Base-by-base conservation (phyloP, 1,140 invertebrate genomes). In the Megalopta genalis region DNA sequence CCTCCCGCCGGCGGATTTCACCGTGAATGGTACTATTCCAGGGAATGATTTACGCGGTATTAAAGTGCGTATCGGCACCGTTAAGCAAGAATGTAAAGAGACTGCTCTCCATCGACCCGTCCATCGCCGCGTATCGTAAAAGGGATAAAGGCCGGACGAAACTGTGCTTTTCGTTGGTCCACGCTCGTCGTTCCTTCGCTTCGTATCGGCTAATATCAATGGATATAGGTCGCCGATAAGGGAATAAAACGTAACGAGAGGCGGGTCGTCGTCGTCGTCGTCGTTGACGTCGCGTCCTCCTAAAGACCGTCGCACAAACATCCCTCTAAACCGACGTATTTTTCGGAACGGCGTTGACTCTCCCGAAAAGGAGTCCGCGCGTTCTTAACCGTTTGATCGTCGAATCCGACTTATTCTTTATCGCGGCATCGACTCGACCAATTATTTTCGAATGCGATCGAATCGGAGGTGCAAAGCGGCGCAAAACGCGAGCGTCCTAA, bases 21-120 rank as follows among this genome's bases (percentile, higher is more conserved):
- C 77, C 57, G 46, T 81, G 23, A 64, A 18, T 46, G 32, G 66
- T 46, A 52, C 59, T 76, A 46, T 59, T 81, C 68, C 63, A 25
- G 49, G 18, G 12, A 54, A 63, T 80, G 74, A 81, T 77, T 81
- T 77, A 77, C 77, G 79, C 69, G 65, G 77, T 46, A 82, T 70
- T 76, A 66, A 76, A 68, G 59, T 66, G 64, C 80, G 69, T 68
- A 76, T 81, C 65, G 39, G 37, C 32, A 59, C 12, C 78, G 70
- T 37, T 32, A 65, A 57, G 57, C 57, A 54, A 68, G 32, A 65
- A 76, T 25, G 54, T 73, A 63, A 69, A 81, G 69, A 81, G 81
- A 57, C 65, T 46, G 46, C 25, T 25, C 37, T 25, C 27, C 49
- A 37, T 21, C 67, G 60, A 62, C 3, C 60, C 14, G 60, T 32